Percentiles rank a stretch among this genome's conserved stretches.
These are phyloP conservation scores for Melipona quadrifasciata DNA, from an alignment of 1,140 invertebrate genomes.

Conservation along the genomic window DNA sequence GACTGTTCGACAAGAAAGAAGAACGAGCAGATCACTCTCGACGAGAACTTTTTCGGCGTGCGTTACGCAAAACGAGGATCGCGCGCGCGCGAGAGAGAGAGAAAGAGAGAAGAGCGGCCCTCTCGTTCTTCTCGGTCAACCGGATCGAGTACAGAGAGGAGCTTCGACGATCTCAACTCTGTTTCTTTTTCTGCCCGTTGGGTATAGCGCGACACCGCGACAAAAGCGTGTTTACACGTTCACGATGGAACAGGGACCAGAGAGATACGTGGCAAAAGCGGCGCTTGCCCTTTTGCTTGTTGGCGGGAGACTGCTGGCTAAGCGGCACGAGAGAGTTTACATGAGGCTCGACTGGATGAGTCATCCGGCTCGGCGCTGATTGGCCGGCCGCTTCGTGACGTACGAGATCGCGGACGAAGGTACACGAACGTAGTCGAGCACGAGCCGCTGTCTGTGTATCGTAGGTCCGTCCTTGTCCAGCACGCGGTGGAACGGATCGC, in stretches of 20 bases:
- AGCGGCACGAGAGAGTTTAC: conserved; percentile 72
- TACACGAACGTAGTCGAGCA: conserved; percentile 50
- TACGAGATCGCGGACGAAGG: conserved; percentile 56
- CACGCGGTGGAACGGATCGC: neutral
- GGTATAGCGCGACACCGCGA: neutral
- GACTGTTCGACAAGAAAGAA: neutral
- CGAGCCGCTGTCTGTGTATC: neutral
- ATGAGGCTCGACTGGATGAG: conserved; percentile 71
- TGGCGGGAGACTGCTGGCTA: conserved; percentile 69
- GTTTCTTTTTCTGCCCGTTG: too few relatives aligned
- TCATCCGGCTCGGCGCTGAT: conserved; percentile 67
- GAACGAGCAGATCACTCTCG: neutral
- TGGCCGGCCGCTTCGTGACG: conserved; percentile 69
- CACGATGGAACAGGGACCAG: neutral
- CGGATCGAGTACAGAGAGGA: too few relatives aligned
- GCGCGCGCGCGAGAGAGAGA: neutral
- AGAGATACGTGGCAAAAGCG: conserved; percentile 40
- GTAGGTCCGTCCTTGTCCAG: neutral
- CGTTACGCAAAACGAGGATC: conserved; percentile 20
- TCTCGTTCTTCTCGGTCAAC: neutral
- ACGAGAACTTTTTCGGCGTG: neutral
- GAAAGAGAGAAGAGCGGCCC: neutral
- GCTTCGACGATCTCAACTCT: neutral
- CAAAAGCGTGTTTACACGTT: conserved; percentile 25
- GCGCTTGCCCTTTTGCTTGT: conserved; percentile 44